Percentiles rank a stretch among this genome's conserved stretches.
phyloP scores from a whole-genome alignment of 2,888 invertebrate species.

The Leptothorax acervorum region DNA sequence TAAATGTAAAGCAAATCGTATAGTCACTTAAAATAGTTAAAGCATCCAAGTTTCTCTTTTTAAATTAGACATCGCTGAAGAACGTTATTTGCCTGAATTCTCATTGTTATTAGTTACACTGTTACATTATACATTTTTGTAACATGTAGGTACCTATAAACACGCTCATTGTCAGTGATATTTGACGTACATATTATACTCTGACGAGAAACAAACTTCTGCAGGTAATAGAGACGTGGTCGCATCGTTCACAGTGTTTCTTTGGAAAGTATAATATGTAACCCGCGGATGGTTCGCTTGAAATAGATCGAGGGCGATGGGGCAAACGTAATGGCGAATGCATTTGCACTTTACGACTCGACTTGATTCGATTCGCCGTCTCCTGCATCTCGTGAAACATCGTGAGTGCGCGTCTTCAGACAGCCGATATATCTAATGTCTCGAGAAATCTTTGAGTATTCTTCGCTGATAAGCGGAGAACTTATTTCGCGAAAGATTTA shows the following conservation, averaged over 20 bases:
- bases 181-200: not conserved
- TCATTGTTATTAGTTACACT: not conserved
- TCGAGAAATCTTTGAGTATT: constrained; percentile 1
- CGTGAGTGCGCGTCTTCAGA: not conserved
- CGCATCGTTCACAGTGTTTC: constrained; percentile 24
- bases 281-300: constrained; percentile 21
- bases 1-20: not conserved
- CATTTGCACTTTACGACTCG: constrained; percentile 21
- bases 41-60: not conserved
- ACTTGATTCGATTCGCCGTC: constrained; percentile 30
- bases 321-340: constrained; percentile 24
- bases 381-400: not conserved
- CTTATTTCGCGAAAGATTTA: not conserved
- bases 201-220: constrained; percentile 3
- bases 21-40: too few species aligned
- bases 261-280: constrained; percentile 17
- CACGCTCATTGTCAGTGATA: not conserved
- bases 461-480: not conserved
- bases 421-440: not conserved
- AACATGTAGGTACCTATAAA: not conserved
- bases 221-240: constrained; percentile 1
- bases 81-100: not conserved
- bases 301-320: constrained; percentile 48
- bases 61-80: not conserved
- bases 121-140: not conserved